Evolutionary conservation across 2,113 vertebrate genomes (phyloP).

Genomic region (Sakesphorus luctuosus): DNA sequence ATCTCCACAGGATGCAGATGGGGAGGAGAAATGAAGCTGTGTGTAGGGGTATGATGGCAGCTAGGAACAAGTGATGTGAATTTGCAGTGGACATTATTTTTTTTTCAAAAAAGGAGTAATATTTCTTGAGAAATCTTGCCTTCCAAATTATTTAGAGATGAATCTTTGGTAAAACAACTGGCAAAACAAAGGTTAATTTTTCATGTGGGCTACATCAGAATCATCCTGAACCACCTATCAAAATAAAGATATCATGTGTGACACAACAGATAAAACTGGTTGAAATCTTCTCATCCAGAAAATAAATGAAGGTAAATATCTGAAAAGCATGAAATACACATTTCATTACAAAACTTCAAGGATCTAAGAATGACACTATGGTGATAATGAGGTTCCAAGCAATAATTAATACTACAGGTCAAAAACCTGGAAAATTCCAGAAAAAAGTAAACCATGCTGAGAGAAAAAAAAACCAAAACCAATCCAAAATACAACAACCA

Average conservation of each 20-base stretch:
- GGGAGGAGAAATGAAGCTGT: background rate
- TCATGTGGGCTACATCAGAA: background rate
- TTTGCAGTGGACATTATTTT: background rate
- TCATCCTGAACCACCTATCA: background rate
- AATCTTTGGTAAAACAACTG: background rate
- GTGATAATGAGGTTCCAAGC: background rate
- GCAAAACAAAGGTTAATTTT: background rate
- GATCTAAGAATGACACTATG: background rate
- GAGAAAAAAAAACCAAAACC: background rate
- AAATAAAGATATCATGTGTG: background rate
- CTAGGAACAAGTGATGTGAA: background rate
- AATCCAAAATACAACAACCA: background rate
- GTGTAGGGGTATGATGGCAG: background rate
- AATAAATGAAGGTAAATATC: background rate
- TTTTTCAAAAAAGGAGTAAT: background rate
- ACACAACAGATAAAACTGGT: background rate
- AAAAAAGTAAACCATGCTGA: background rate
- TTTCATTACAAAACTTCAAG: background rate
- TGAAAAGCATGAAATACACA: background rate
- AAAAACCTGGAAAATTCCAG: background rate
- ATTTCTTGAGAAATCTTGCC: background rate
- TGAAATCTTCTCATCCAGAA: background rate
- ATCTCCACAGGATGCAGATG: background rate
- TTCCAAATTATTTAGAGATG: background rate
- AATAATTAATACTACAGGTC: background rate